A percentile compares a stretch with the other conserved stretches of the same genome.
phyloP scores from a whole-genome alignment of 2,797 vertebrate genomes.

The Alfaro cultratus region DNA sequence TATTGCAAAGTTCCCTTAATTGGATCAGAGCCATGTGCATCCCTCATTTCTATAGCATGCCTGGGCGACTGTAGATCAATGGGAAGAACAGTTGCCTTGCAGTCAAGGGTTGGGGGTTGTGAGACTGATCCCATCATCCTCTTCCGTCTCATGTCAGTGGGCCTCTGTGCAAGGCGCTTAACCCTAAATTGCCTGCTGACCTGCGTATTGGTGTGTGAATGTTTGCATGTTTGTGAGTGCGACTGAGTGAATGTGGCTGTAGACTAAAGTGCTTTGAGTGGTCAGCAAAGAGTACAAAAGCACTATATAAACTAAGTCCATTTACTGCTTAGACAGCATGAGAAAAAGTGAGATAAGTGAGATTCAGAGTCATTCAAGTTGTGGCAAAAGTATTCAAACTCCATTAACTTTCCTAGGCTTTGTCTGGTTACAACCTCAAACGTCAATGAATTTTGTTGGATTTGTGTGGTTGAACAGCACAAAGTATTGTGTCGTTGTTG shows the following conservation, averaged over 20 bases:
- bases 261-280: neutral
- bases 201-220: neutral
- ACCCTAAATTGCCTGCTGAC: neutral
- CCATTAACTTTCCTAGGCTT: neutral
- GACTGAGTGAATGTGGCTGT: neutral
- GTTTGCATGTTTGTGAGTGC: neutral
- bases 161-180: neutral
- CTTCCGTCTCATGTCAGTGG: neutral
- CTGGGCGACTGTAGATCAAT: neutral
- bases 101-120: neutral
- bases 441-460: neutral
- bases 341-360: conserved; percentile 11
- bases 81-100: neutral
- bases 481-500: neutral
- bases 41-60: neutral
- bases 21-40: neutral
- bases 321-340: neutral
- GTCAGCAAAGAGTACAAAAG: neutral
- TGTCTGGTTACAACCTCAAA: neutral
- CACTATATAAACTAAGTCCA: neutral
- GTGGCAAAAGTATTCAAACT: neutral
- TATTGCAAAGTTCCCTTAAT: conserved; percentile 20
- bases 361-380: neutral
- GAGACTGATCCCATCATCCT: neutral
- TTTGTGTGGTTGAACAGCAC: neutral